Evolutionary conservation across 2,113 vertebrate species (phyloP), one percentile per base, ranked within the genome.

Genomic region (Chroicocephalus ridibundus): DNA sequence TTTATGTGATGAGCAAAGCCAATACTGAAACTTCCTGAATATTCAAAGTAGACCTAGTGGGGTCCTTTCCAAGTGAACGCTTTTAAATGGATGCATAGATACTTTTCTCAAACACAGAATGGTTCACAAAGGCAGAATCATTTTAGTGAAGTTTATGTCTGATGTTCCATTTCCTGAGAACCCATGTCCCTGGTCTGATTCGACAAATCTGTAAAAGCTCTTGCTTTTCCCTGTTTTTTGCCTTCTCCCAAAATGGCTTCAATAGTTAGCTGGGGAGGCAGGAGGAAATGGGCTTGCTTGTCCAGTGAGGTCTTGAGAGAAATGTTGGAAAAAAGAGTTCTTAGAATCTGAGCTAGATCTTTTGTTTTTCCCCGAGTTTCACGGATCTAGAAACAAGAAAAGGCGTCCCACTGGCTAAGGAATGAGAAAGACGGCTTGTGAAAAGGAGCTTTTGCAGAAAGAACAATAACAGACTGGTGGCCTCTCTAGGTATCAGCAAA

Each of bases 341-440:
- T 40, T 40, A 70, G 15, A 80, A 44, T 80, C 40, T 65, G 40
- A 92, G 24, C 15, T 90, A n/a, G 10, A 86, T 86, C 20, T 14
- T 86, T 87, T 92, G 25, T 58, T 90, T 91, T 40, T 40, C 32
- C 36, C 60, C 66, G 24, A 77, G 32, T 25, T 93, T 61, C 51
- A 29, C 11, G 19, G 36, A 72, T 60, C 29, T 83, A 80, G 16
- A 80, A 90, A 90, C 4, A 77, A 84, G 40, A 92, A 75, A 92
- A 82, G 6, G 14, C 0, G 0, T 46, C 11, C 16, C 46, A 52
- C 36, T 60, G n/a, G 27, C 54, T 72, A 57, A 4, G 1, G 24
- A 82, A 82, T 49, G 22, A 81, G 38, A 62, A 71, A 72, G 36
- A 58, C 2, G 0, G 0, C 15, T 97, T 86, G 47, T 77, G 32